Base-by-base conservation (phyloP, 2,797 vertebrate genomes). In the Falco cherrug region DNA sequence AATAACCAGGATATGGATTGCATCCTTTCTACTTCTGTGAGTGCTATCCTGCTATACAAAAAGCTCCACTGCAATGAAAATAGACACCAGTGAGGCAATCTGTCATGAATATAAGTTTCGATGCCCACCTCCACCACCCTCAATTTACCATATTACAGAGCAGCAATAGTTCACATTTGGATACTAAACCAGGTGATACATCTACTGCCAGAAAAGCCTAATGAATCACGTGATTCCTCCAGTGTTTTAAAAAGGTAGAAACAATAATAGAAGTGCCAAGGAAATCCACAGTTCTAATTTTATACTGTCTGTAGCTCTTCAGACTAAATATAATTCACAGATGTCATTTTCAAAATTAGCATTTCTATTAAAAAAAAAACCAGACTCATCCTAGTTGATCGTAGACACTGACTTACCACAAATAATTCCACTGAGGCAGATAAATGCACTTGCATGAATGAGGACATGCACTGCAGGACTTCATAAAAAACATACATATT, bases 161-260 rank as follows among this genome's bases (percentile, higher is more conserved):
- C 65, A 75, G 48, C 51, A 83, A 41, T 7, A 86, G 35, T 29
- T 87, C 50, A 64, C 22, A 41, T 90, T 95, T 47, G 57, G 73
- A 89, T 59, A 75, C 24, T 68, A 86, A 93, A 73, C 16, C 4
- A 76, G 28, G 25, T 31, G 51, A 81, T 37, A 24, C 9, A 67
- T 45, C 83, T 57, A 57, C 47, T 86, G 67, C 39, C 85, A 88
- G 39, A 45, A 82, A 79, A 84, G 12, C 86, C 37, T 16, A 48
- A 87, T 41, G 17, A 75, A 91, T 67, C 74, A 57, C 33, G 37
- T 67, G 82, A 78, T 70, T 75, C 25, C n/a, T 77, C 16, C 26
- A 74, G 31, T 69, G 48, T 63, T 89, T 87, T 71, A 87, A 90
- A 87, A 54, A 94, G 86, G 50, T 70, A 94, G 50, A 89, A 96